phyloP scores from a whole-genome alignment of 2,797 vertebrate genomes.

The Hippopotamyrus pictus region DNA sequence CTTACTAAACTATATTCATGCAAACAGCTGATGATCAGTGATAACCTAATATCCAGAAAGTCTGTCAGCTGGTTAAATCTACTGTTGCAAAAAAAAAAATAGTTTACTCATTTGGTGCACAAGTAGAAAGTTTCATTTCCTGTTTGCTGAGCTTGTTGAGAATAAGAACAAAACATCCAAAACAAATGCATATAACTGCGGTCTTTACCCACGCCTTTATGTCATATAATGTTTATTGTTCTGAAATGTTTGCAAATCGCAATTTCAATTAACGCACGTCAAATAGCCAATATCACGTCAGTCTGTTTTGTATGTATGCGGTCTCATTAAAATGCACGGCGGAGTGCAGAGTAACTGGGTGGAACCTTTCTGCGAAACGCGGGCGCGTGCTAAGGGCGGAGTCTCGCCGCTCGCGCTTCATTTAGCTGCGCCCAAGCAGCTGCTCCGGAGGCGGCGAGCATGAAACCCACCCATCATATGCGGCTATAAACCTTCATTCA shows the following conservation, averaged over 20 bases:
- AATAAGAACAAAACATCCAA: neutral
- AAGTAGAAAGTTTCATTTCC: neutral
- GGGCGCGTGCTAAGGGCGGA: neutral
- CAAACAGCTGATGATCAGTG: neutral
- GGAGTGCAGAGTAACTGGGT: neutral
- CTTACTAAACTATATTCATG: neutral
- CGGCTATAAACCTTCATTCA: neutral
- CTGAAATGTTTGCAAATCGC: neutral
- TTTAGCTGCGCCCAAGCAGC: neutral
- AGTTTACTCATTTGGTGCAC: neutral
- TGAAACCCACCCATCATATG: neutral
- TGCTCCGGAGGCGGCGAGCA: neutral
- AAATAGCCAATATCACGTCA: neutral
- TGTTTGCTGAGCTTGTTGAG: neutral
- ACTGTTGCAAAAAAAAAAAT: neutral
- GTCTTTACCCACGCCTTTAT: neutral
- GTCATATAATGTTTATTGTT: neutral
- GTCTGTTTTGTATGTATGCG: neutral
- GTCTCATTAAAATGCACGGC: neutral
- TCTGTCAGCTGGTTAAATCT: neutral
- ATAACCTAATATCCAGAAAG: neutral
- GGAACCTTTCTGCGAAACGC: neutral
- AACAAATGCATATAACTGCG: neutral
- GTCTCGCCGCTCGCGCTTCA: neutral
- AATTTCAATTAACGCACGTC: neutral